Evolutionary conservation across 2,797 vertebrate genomes (phyloP).

Genomic region (Urosaurus nigricauda): DNA sequence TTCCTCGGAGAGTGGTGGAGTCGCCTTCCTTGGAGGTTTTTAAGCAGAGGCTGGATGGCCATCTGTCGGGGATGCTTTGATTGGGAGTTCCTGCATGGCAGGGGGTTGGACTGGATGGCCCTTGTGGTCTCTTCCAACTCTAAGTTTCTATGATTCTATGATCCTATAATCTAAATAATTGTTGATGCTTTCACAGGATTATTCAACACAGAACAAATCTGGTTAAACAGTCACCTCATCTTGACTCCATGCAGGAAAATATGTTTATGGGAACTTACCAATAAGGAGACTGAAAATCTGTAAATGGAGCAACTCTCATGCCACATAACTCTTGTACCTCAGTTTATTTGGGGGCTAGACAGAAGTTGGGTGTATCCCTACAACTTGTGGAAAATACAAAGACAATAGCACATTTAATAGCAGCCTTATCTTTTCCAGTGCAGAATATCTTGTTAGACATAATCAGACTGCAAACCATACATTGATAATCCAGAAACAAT

Average conservation of each 20-base stretch:
- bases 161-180: background rate
- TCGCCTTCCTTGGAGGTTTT: too few species aligned
- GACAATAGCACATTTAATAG: background rate
- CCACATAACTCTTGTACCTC: background rate
- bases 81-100: too few species aligned
- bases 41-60: too few species aligned
- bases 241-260: constrained; percentile 6
- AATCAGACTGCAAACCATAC: constrained; percentile 1
- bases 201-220: background rate
- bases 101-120: too few species aligned
- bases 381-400: background rate
- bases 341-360: background rate
- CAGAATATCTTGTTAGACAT: background rate
- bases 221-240: background rate
- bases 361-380: background rate
- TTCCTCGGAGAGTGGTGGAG: too few species aligned
- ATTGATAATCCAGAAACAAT: constrained; percentile 13
- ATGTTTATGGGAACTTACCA: background rate
- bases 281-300: background rate
- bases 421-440: background rate
- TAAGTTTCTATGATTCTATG: too few species aligned
- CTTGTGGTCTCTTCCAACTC: too few species aligned
- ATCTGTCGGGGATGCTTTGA: too few species aligned
- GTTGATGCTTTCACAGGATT: background rate
- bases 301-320: background rate